phyloP scores from a whole-genome alignment of 2,888 invertebrate genomes.

The Hecatera dysodea region DNA sequence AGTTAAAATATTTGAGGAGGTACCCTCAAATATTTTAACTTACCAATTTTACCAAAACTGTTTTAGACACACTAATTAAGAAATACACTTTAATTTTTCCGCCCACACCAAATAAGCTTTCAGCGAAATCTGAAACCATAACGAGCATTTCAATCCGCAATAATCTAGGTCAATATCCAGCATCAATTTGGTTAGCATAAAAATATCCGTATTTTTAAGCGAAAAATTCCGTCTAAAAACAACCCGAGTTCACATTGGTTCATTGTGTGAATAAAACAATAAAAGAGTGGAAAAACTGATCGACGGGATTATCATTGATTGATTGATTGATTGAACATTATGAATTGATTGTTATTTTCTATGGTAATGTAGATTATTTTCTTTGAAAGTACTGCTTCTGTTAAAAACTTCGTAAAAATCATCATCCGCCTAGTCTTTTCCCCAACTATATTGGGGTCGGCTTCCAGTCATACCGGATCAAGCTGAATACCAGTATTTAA shows the following conservation, averaged over 20 bases:
- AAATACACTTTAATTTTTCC: not conserved
- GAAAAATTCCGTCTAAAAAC: conserved; percentile 16
- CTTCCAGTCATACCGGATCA: too few species aligned
- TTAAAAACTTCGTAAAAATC: too few species aligned
- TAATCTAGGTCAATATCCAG: conserved; percentile 21
- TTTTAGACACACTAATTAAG: not conserved
- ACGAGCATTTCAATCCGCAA: conserved; percentile 4
- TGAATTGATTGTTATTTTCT: conserved; percentile 12
- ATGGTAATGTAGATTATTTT: not conserved
- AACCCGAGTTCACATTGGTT: not conserved
- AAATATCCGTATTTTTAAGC: conserved; percentile 26
- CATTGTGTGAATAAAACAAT: conserved; percentile 1
- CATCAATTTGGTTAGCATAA: conserved; percentile 22
- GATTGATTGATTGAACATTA: too few species aligned
- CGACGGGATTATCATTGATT: too few species aligned
- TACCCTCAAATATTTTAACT: not conserved
- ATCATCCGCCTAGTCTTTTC: too few species aligned
- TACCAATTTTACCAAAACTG: not conserved
- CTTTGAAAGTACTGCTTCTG: not conserved
- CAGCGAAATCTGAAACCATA: not conserved
- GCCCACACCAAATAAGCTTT: not conserved
- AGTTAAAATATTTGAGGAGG: too few species aligned
- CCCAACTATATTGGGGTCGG: too few species aligned
- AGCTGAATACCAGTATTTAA: too few species aligned
- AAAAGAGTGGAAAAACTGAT: conserved; percentile 1